phyloP scores from a whole-genome alignment of 2,888 invertebrate species.

The Lepidonotus clava region DNA sequence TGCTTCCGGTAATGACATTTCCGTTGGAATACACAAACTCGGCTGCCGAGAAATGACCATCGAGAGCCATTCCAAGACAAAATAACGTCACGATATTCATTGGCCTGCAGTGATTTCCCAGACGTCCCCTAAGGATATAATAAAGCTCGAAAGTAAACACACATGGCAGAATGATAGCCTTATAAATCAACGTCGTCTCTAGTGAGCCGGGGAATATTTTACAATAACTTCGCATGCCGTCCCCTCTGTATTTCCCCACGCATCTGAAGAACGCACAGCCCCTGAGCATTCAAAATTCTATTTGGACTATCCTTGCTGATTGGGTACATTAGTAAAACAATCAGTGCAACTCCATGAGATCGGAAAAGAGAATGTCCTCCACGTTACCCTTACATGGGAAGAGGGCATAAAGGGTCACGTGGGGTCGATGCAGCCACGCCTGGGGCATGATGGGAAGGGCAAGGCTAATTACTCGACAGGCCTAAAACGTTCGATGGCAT shows the following conservation, averaged over 20 bases:
- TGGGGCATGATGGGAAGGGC: background rate
- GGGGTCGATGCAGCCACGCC: background rate
- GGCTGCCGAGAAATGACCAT: too few species aligned
- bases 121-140: background rate
- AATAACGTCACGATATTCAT: too few species aligned
- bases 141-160: background rate
- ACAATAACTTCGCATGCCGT: background rate
- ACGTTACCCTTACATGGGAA: background rate
- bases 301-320: background rate
- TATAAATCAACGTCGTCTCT: background rate
- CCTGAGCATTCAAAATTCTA: background rate
- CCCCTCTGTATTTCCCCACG: background rate
- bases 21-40: background rate
- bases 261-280: background rate
- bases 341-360: background rate
- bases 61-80: too few species aligned
- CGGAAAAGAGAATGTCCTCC: background rate
- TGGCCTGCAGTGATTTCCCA: too few species aligned
- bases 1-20: slow-evolving; percentile 25
- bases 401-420: background rate
- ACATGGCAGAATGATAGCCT: background rate
- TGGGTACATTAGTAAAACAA: background rate
- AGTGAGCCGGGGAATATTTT: background rate
- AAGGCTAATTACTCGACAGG: slow-evolving; percentile 19
- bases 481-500: slow-evolving; percentile 23